Base-by-base conservation (phyloP, 2,888 invertebrate genomes). In the Tipula helvola region DNA sequence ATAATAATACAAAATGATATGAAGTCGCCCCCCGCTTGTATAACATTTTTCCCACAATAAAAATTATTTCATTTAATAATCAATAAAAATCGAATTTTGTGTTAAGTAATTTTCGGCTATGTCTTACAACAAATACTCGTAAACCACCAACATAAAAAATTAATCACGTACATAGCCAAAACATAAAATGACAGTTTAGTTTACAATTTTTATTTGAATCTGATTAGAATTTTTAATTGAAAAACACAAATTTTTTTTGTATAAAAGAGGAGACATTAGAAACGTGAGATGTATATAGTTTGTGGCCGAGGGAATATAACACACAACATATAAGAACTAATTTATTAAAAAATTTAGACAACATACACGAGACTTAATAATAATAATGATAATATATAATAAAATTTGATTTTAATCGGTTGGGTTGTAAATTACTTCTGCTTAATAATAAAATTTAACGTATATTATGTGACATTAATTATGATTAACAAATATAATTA, bases 351-450 rank as follows among this genome's bases (percentile, higher is more conserved):
- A 39, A 84, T 84, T 84, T 41, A 84, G 84, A 84, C 84, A 84
- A 84, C 84, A 84, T 84, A 84, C 84, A 84, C 84, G 84, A 84
- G 84, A 84, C 84, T 84, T 84, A 39, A 84, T 16, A 36, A 39
- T 84, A 47, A 52, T 84, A 84, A 41, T 39, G 3, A 83, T 83
- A 36, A 83, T 28, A 28, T 2, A 28, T 28, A 85, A 85, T 85
- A 85, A 85, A 85, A 85, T 42, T 85, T 42, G 85, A 85, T 85
- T 85, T 85, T 85, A 85, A 85, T 85, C 85, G 85, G 85, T 85
- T 85, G 42, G 85, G 85, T 85, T 85, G 42, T 85, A 85, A 85
- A 85, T 85, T 85, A 85, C 28, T 71, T 71, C 71, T 71, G 28
- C 71, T 71, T 71, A 71, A 71, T 85, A 85, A 85, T 84, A 84